phyloP scores from a whole-genome alignment of 1,140 invertebrate species.

The Lordiphosa mommai region DNA sequence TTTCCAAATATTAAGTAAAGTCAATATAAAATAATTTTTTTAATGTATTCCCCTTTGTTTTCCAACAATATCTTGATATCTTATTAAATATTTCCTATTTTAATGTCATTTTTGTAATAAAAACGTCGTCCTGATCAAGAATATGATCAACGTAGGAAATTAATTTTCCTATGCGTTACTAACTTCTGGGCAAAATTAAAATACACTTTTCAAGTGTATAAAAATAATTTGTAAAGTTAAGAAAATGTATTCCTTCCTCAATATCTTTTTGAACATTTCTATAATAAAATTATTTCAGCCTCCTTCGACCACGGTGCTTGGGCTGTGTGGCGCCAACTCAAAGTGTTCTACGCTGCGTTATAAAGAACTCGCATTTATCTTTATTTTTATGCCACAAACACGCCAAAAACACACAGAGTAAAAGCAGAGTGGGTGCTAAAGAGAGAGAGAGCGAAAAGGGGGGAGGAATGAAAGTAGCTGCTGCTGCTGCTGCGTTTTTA shows the following conservation, averaged over 20 bases:
- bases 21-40: no score
- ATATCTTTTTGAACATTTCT: neutral
- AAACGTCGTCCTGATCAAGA: no score
- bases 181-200: no score
- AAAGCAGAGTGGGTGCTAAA: conserved; percentile 6
- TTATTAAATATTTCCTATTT: no score
- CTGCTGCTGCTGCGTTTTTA: conserved; percentile 52
- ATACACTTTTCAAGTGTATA: no score
- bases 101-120: no score
- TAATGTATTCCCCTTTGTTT: no score
- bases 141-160: no score
- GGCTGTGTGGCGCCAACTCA: conserved; percentile 17
- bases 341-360: conserved; percentile 54
- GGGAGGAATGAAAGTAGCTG: conserved; percentile 15
- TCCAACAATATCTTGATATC: no score
- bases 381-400: conserved; percentile 78
- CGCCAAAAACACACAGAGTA: conserved; percentile 42
- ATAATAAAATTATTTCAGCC: neutral
- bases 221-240: no score
- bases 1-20: no score
- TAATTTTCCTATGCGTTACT: no score
- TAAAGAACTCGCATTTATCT: conserved; percentile 78
- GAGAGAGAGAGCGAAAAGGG: neutral
- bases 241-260: neutral
- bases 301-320: neutral